These are phyloP conservation scores for Cerceris rybyensis DNA, from an alignment of 2,888 invertebrate genomes.

Conservation along the genomic window DNA sequence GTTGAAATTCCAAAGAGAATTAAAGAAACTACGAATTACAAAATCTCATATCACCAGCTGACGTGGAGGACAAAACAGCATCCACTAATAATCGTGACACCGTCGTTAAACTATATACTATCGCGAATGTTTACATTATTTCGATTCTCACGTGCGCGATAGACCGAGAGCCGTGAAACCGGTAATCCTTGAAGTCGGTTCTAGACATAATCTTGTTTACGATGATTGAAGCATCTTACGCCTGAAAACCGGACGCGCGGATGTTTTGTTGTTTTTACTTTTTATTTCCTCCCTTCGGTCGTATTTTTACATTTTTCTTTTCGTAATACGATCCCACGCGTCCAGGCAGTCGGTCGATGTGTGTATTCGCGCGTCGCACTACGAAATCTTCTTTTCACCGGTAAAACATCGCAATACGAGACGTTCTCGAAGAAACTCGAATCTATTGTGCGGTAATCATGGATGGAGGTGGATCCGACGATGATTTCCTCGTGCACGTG, in stretches of 20 bases:
- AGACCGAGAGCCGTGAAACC: constrained; percentile 8
- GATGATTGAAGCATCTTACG: not conserved
- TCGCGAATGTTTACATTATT: not conserved
- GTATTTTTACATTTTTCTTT: constrained; percentile 6
- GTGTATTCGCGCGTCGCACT: too few species aligned
- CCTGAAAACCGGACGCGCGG: constrained; percentile 7
- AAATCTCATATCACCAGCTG: too few species aligned
- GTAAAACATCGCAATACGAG: not conserved
- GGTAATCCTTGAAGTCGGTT: constrained; percentile 23
- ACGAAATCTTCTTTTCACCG: not conserved
- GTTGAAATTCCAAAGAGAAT: too few species aligned
- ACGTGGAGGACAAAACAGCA: too few species aligned
- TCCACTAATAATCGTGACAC: not conserved
- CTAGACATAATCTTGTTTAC: not conserved
- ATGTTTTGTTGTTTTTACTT: not conserved
- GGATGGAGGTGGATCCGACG: constrained; percentile 6
- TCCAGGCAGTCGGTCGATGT: not conserved
- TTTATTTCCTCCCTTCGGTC: not conserved
- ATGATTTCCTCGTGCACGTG: constrained; percentile 29
- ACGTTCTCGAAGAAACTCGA: not conserved
- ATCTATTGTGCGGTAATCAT: not conserved
- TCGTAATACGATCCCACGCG: not conserved
- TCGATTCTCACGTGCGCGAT: not conserved
- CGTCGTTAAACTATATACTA: not conserved
- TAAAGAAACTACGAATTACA: too few species aligned